A percentile compares a stretch with the other conserved stretches of the same genome.
Conservation (phyloP, 2,797 vertebrate genomes). For the Anguilla pacifica region DNA sequence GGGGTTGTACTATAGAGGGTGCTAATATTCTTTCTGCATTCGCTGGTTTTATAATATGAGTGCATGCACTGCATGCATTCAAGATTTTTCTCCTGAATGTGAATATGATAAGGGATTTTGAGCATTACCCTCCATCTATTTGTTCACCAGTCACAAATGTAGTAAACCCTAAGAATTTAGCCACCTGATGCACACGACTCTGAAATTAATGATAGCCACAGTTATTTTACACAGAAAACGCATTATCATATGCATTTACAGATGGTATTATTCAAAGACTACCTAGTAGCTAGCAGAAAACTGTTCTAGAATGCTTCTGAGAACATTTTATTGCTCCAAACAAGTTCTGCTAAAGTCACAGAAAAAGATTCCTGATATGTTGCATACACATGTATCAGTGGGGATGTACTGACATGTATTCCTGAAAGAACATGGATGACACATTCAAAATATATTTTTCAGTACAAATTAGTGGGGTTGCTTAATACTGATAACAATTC, state of each 20-base stretch:
- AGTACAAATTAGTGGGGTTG: background rate
- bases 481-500: background rate
- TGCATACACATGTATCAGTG: background rate
- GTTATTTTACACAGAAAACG: background rate
- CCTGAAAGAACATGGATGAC: too few relatives aligned
- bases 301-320: background rate
- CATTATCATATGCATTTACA: background rate
- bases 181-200: background rate
- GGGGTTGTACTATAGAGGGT: background rate
- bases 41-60: slow-evolving; percentile 41
- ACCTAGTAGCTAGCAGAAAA: background rate
- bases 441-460: background rate
- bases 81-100: slow-evolving; percentile 25
- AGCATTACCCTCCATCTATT: background rate
- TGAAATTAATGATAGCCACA: background rate
- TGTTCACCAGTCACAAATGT: background rate
- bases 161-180: background rate
- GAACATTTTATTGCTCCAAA: background rate
- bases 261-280: background rate
- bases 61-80: slow-evolving; percentile 47
- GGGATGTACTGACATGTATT: too few relatives aligned
- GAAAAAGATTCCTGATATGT: background rate
- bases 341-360: background rate
- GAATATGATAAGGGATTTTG: background rate
- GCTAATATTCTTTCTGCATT: background rate